These are phyloP conservation scores for Microchrysa polita DNA, from an alignment of 2,888 invertebrate genomes.

Conservation along the genomic window DNA sequence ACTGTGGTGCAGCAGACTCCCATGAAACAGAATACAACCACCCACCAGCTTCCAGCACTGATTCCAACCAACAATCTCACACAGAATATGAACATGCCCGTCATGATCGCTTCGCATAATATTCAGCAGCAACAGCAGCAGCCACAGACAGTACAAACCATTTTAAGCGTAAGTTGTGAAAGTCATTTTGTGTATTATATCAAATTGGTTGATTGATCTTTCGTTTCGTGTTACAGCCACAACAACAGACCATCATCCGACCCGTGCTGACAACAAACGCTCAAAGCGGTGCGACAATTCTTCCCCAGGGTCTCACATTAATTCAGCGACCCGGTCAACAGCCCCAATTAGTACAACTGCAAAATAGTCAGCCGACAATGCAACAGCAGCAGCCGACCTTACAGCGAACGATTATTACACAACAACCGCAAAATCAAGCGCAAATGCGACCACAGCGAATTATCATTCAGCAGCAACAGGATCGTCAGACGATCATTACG, in stretches of 20 bases:
- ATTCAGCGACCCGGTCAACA: slow-evolving; percentile 64
- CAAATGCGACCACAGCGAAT: slow-evolving; percentile 55
- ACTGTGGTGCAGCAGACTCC: slow-evolving; percentile 54
- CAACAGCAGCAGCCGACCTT: slow-evolving; percentile 54
- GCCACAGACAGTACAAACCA: slow-evolving; percentile 55
- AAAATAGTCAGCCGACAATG: slow-evolving; percentile 57
- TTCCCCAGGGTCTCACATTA: slow-evolving; percentile 63
- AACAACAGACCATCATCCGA: slow-evolving; percentile 63
- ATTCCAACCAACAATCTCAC: slow-evolving; percentile 60
- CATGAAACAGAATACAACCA: slow-evolving; percentile 52
- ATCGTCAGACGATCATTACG: slow-evolving; percentile 60
- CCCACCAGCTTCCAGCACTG: slow-evolving; percentile 61
- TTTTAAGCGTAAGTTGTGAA: slow-evolving; percentile 59
- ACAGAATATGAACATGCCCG: slow-evolving; percentile 51
- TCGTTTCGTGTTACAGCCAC: slow-evolving; percentile 54
- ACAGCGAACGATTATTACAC: slow-evolving; percentile 62
- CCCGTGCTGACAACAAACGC: slow-evolving; percentile 60
- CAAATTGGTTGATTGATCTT: slow-evolving; percentile 14
- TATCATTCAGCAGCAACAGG: slow-evolving; percentile 57
- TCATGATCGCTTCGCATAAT: slow-evolving; percentile 58
- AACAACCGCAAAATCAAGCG: slow-evolving; percentile 52
- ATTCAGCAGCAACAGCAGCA: slow-evolving; percentile 58
- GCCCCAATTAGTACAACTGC: slow-evolving; percentile 64
- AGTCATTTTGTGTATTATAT: no score
- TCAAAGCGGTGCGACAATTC: slow-evolving; percentile 58